A percentile compares a stretch with the other conserved stretches of the same genome.
phyloP scores from a whole-genome alignment of 2,797 vertebrate species.

The Smutsia temminckii region DNA sequence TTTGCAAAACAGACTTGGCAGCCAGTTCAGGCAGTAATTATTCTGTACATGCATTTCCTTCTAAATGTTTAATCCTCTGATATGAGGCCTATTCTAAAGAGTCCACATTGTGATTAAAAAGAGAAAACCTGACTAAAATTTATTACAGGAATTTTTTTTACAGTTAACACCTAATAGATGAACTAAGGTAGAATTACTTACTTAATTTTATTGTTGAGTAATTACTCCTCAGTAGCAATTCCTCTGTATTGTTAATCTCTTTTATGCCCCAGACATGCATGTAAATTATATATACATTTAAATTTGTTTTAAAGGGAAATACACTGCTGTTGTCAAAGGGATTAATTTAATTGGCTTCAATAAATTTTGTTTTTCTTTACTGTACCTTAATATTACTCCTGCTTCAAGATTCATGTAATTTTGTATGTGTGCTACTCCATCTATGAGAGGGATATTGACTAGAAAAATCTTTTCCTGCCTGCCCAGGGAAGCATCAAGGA shows the following conservation, averaged over 20 bases:
- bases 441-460: neutral
- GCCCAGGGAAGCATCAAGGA: neutral
- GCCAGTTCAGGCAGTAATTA: neutral
- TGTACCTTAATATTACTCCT: neutral
- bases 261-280: neutral
- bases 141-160: neutral
- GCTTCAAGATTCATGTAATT: neutral
- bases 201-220: no score
- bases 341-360: neutral
- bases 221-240: neutral
- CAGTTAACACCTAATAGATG: neutral
- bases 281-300: neutral
- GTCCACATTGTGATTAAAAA: neutral
- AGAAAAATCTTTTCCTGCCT: neutral
- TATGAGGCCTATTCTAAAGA: neutral
- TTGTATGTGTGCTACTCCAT: neutral
- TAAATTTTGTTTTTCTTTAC: neutral
- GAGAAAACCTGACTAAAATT: neutral
- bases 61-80: neutral
- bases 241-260: neutral
- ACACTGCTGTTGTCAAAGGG: neutral
- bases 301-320: conserved; percentile 23
- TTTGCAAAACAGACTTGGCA: conserved; percentile 23
- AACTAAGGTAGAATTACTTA: conserved; percentile 20
- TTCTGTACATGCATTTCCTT: neutral